phyloP scores from a whole-genome alignment of 2,113 vertebrate genomes.

The Cyphomyrus plagiostoma region DNA sequence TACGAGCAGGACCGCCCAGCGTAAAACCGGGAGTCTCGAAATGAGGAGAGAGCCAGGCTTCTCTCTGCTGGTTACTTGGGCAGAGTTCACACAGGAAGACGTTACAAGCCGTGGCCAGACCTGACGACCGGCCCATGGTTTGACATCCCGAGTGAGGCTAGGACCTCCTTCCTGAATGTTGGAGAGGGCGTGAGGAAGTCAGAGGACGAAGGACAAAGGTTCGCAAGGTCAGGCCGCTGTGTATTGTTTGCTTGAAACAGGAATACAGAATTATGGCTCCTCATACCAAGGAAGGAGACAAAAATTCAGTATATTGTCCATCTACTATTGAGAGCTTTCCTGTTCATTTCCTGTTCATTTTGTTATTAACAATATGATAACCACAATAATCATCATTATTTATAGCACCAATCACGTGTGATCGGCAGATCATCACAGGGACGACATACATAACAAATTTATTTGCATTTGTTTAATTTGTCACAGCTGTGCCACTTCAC shows the following conservation, averaged over 20 bases:
- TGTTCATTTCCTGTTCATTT: background rate
- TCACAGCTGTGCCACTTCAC: background rate
- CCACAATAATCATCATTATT: background rate
- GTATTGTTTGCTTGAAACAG: conserved; percentile 1
- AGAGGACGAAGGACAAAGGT: background rate
- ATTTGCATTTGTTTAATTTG: background rate
- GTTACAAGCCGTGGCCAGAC: background rate
- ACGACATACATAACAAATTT: background rate
- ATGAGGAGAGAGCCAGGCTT: background rate
- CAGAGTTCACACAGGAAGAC: background rate
- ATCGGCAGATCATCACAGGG: background rate
- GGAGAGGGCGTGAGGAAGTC: background rate
- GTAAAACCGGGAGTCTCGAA: background rate
- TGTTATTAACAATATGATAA: background rate
- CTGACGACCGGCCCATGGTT: background rate
- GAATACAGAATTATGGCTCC: conserved; percentile 1
- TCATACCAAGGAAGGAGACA: conserved; percentile 22
- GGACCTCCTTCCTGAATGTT: background rate
- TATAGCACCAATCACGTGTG: background rate
- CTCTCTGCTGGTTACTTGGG: background rate
- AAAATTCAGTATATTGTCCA: conserved; percentile 26
- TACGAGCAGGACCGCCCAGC: conserved; percentile 3
- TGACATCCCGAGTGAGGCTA: background rate
- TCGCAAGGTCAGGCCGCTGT: conserved; percentile 5
- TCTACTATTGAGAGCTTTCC: conserved; percentile 15